Evolutionary conservation across 37 sponge, comb jelly and placozoan genomes (phyloP).

Genomic region (Hormiphora californensis): DNA sequence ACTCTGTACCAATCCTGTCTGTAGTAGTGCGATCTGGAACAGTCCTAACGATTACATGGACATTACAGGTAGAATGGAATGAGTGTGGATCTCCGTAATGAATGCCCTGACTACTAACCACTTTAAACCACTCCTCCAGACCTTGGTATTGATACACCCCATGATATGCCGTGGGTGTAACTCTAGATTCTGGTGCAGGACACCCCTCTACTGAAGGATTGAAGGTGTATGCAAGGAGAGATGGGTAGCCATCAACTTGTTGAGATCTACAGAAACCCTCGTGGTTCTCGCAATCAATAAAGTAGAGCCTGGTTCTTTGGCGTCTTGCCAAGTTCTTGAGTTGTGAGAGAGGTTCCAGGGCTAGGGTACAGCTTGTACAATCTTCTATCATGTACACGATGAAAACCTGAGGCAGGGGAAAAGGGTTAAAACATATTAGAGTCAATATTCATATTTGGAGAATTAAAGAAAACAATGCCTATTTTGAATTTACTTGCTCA

Average conservation of each 20-base stretch:
- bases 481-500: no score
- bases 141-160: background rate
- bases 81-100: constrained; percentile 1
- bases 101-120: background rate
- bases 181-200: background rate
- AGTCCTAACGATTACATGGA: background rate
- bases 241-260: background rate
- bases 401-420: background rate
- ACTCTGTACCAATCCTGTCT: background rate
- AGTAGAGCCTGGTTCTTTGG: background rate
- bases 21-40: background rate
- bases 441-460: background rate
- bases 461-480: no score
- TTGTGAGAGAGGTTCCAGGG: background rate
- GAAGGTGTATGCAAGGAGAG: constrained; percentile 9
- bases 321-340: background rate
- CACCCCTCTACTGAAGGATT: background rate
- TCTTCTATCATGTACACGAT: background rate
- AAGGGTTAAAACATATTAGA: background rate
- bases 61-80: constrained; percentile 25
- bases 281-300: background rate
- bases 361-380: background rate
- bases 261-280: background rate
- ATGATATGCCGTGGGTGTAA: background rate
- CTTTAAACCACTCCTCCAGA: constrained; percentile 23